These are phyloP conservation scores for Arbacia lixula DNA, from an alignment of 53 echinoderm and acorn worm species.

Conservation along the genomic window DNA sequence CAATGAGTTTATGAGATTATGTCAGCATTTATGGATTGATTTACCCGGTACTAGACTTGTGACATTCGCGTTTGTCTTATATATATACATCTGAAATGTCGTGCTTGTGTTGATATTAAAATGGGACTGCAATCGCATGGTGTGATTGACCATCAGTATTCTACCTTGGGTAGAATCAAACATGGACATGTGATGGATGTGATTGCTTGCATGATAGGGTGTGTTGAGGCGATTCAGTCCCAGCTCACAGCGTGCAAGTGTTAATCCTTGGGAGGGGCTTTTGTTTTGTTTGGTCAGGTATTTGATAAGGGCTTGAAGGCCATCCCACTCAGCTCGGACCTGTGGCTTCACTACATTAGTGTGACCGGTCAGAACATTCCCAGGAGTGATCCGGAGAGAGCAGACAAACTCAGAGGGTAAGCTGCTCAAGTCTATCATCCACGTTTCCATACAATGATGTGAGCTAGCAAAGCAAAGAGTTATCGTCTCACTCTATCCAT, in stretches of 20 bases:
- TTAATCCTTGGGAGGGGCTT: neutral
- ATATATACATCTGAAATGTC: neutral
- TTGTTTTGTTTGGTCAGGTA: slow-evolving; percentile 66
- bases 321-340: slow-evolving; percentile 83
- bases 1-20: slow-evolving; percentile 33
- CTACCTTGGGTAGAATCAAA: too few relatives aligned
- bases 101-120: neutral
- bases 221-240: slow-evolving; percentile 7
- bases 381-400: slow-evolving; percentile 45
- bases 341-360: slow-evolving; percentile 96
- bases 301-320: slow-evolving; percentile 82
- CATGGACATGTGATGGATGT: slow-evolving; percentile 11
- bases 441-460: too few relatives aligned
- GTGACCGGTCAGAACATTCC: slow-evolving; percentile 64
- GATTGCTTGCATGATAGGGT: neutral
- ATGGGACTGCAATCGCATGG: slow-evolving; percentile 2
- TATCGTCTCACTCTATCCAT: too few relatives aligned
- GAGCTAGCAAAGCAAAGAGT: too few relatives aligned
- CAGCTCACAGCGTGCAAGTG: neutral
- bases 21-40: slow-evolving; percentile 1
- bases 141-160: too few relatives aligned
- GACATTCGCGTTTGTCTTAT: slow-evolving; percentile 11
- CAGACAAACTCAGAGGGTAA: slow-evolving; percentile 85
- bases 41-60: neutral
- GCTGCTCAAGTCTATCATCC: neutral